phyloP scores from a whole-genome alignment of 2,113 vertebrate genomes.

The Thalassoma bifasciatum region DNA sequence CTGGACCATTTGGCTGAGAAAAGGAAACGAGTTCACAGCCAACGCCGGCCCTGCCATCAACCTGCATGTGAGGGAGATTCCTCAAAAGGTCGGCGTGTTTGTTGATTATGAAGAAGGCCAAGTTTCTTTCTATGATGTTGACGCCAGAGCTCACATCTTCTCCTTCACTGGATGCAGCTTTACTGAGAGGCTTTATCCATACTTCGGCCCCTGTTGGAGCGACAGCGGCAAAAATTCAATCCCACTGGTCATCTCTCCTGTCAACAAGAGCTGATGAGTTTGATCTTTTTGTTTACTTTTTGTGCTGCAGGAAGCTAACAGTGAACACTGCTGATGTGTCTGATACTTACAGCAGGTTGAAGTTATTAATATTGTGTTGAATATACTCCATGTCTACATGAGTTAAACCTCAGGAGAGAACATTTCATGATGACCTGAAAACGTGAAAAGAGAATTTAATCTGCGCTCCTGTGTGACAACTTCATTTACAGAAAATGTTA shows the following conservation, averaged over 20 bases:
- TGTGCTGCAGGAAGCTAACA: too few relatives aligned
- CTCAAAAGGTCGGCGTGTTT: constrained; percentile 63
- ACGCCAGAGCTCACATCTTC: constrained; percentile 48
- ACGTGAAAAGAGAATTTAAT: too few relatives aligned
- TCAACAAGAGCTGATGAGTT: constrained; percentile 27
- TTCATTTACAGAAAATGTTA: not conserved
- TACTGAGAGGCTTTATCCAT: constrained; percentile 51
- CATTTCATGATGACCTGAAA: too few relatives aligned
- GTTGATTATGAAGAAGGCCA: constrained; percentile 48
- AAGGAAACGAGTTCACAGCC: constrained; percentile 35
- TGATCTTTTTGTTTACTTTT: not conserved
- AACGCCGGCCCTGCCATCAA: constrained; percentile 10
- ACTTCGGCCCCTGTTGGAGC: constrained; percentile 47
- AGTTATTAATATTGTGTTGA: too few relatives aligned
- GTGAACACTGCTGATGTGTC: too few relatives aligned
- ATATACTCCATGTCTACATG: too few relatives aligned
- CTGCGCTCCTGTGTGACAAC: too few relatives aligned
- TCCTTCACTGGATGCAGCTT: constrained; percentile 54
- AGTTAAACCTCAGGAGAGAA: too few relatives aligned
- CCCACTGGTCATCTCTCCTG: constrained; percentile 62
- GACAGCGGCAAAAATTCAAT: constrained; percentile 33
- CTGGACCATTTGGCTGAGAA: constrained; percentile 65
- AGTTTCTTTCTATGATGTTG: constrained; percentile 66
- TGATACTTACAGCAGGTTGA: too few relatives aligned
- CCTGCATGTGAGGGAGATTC: constrained; percentile 23